Evolutionary conservation across 2,797 vertebrate species (phyloP), one percentile per base, ranked within the genome.

Genomic region (Acropternis orthonyx): DNA sequence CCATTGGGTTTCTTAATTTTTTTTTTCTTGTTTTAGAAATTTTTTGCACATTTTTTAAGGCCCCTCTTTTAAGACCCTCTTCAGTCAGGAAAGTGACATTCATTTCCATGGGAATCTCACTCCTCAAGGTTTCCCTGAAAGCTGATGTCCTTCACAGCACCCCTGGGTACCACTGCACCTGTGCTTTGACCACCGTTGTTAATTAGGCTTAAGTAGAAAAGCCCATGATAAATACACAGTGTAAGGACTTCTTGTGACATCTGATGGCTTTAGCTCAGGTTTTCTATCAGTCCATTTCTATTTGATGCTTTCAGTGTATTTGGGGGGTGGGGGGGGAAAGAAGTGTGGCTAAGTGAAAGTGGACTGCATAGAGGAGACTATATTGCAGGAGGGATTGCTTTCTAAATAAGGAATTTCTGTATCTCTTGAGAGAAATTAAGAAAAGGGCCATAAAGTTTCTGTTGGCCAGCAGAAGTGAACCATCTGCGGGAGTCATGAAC

Each of bases 381-480:
- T 72, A 49, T 54, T 82, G 77, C 65, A 80, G 77, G 52, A 89
- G 27, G 76, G 75, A 85, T 85, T 94, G 49, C 81, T 94, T 92
- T 96, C 94, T 95, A 93, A 95, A 93, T 82, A 88, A 92, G 90
- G 93, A 58, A 80, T 92, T 93, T 73, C 34, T 39, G 9, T 80
- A 56, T 95, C 88, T 93, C 88, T 73, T 54, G 76, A 86, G 88
- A 88, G 66, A 80, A 89, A 69, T 92, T 69, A 86, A 55, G 87
- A 88, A 81, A 91, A 88, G 72, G 76, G 87, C 92, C 84, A 90
- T 92, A 66, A 95, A 96, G 87, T 93, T 95, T 71, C 76, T 94
- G 69, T 94, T 96, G 96, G 92, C 77, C 84, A 71, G 72, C 90
- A 96, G 83, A 95, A 68, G 85, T 74, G 93, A 96, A 93, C 88